Evolutionary conservation across 2,888 invertebrate genomes (phyloP).

Genomic region (Sarcophaga caerulescens): DNA sequence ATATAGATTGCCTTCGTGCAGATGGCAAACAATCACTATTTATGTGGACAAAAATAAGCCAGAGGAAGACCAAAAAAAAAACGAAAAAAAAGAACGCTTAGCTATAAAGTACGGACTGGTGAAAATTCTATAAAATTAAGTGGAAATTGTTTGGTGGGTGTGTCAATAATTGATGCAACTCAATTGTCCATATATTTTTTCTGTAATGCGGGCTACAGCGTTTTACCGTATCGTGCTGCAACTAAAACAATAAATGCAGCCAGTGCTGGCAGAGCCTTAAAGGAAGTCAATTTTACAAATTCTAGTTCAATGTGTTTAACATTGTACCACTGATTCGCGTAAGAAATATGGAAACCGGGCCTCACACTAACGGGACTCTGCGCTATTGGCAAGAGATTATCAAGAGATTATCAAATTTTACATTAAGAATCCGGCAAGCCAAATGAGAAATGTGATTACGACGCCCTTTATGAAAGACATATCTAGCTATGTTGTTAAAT

Average conservation of each 20-base stretch:
- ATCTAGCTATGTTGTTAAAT: no score
- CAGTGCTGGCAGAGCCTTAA: not conserved
- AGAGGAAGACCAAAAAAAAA: not conserved
- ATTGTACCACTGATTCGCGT: no score
- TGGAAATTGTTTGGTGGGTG: conserved; percentile 63
- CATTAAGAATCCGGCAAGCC: no score
- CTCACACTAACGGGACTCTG: no score
- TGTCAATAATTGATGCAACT: conserved; percentile 66
- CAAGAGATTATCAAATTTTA: no score
- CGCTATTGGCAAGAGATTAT: no score
- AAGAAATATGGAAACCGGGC: no score
- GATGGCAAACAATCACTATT: conserved; percentile 64
- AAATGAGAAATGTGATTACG: no score
- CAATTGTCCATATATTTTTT: conserved; percentile 60
- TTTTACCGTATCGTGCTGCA: conserved; percentile 37
- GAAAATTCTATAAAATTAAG: conserved; percentile 64
- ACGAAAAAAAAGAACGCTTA: not conserved
- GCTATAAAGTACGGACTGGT: conserved; percentile 26
- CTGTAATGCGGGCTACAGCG: conserved; percentile 37
- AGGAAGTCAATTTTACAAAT: conserved; percentile 10
- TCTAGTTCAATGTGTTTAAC: no score
- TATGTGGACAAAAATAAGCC: conserved; percentile 19
- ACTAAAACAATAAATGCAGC: conserved; percentile 30
- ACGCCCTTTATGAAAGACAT: no score
- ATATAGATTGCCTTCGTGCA: conserved; percentile 52